Evolutionary conservation across 2,888 invertebrate species (phyloP), one percentile per base, ranked within the genome.

Genomic region (Ernsta delagoae): DNA sequence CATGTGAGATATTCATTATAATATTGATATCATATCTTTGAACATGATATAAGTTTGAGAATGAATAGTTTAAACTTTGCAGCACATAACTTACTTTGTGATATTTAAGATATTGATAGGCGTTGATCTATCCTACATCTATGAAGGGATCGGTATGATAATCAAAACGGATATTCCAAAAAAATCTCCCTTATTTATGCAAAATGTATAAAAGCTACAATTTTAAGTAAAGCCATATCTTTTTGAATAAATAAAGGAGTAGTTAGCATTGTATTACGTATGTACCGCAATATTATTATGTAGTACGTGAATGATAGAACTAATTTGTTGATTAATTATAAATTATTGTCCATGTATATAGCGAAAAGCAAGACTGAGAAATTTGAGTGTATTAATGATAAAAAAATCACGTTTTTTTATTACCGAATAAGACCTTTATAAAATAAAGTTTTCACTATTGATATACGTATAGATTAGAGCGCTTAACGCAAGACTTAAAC

Each of bases 291-390:
- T 48, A 48, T n/a, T 48, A 53, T 50, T 39, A 64, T 64, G 24
- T 36, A 31, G 41, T 16, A 43, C 43, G 53, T 16, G 4, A 9
- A 61, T 31, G 34, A 54, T 48, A 48, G 54, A 31, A 54, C 54
- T 9, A 12, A 31, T 50, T 69, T 70, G 64, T 64, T 64, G 61
- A 70, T 53, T 70, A 64, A 70, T 57, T 64, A 59, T 59, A 62
- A 67, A 68, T 65, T 72, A 70, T 77, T 82, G 90, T 89, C 88
- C 89, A 88, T 89, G 88, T 91, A 90, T 80, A 89, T 90, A 88
- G 85, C 79, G 83, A 50, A 86, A 88, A 83, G 89, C 85, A 92
- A 92, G 92, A 92, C 90, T 92, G 91, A 77, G 36, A 68, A 68
- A 62, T 56, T 39, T 61, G 36, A 43, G 54, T 61, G 61, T 54